Base-by-base conservation (phyloP, 2,888 invertebrate genomes). In the Tetanocera ferruginea region DNA sequence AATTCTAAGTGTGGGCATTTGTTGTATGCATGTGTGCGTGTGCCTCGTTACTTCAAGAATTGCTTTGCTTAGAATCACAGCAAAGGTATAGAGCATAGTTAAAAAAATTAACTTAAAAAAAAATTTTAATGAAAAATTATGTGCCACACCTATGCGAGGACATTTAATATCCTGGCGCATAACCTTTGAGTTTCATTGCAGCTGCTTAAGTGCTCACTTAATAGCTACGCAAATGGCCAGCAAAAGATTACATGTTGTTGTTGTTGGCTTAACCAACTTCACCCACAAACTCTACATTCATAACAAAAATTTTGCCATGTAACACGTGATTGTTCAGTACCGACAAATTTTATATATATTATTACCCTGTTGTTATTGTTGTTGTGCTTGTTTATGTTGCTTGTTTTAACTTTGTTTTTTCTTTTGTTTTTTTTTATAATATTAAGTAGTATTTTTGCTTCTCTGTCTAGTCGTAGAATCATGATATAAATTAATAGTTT, bases 51-150 rank as follows among this genome's bases (percentile, higher is more conserved):
- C 25, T 25, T 25, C 11, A 25, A 25, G 60, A 5, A 43, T 6
- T 43, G 43, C 14, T 43, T 43, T 43, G 43, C 43, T 43, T 34
- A 34, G 66, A 66, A 66, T 31, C 31, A 34, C 34, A 66, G n/a
- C 2, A 19, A 55, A 55, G 11, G 11, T 14, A 60, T 17, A 31
- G 66, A 5, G 2, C 8, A 64, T 14, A 64, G 4, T 17, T 5
- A 28, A 31, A 31, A 64, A 64, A 64, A 31, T 31, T 6, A 66
- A 37, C 14, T 19, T n/a, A n/a, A 17, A 66, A 67, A 37, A 67
- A 43, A 43, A 14, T 67, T 67, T 67, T 67, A 67, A 67, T 67
- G 67, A 49, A 67, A 69, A 69, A 69, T 69, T 69, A 69, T 69
- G 69, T 51, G 69, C 51, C 31, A 17, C 64, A 66, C 31, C 64